Evolutionary conservation across 2,888 invertebrate genomes (phyloP), one percentile per base, ranked within the genome.

Genomic region (Melanargia galathea): DNA sequence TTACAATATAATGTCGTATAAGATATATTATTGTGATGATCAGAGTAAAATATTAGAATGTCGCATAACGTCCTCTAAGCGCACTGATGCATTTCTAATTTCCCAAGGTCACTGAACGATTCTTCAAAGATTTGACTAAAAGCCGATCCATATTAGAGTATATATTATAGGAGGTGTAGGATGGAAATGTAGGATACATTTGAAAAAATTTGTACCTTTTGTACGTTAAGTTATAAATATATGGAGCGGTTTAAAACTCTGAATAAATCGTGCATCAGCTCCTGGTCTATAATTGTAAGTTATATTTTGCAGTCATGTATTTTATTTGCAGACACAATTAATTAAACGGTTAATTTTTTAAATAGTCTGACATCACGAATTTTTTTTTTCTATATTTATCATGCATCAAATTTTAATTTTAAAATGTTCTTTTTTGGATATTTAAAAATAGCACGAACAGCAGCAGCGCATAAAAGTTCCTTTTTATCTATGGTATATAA

Each of bases 31-130:
- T n/a, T 80, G 82, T 85, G 82, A 78, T 74, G 74, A 78, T 80
- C 74, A 77, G 78, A 79, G 74, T 79, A 76, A 78, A 78, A 75
- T 80, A 82, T 75, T 75, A 81, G 80, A 82, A 69, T 40, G 63
- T 78, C 79, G 85, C 83, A 76, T 82, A 82, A 82, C 79, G 76
- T 82, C 80, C 24, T 83, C 86, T 86, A 88, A 90, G 90, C 90
- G 88, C 85, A 87, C 80, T 86, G 86, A 80, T 82, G 80, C 76
- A 77, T 81, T 73, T 68, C 52, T 35, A 52, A 52, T 20, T 52
- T 52, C 6, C 52, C 52, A 35, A 35, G 35, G 35, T 7, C 16
- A 33, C 20, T 22, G 13, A 20, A 33, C 35, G 4, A 35, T 20
- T 52, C 20, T 52, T 33, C 52, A 20, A 49, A n/a, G 20, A 5